Evolutionary conservation across 2,113 vertebrate genomes (phyloP).

Genomic region (Orycteropus afer): DNA sequence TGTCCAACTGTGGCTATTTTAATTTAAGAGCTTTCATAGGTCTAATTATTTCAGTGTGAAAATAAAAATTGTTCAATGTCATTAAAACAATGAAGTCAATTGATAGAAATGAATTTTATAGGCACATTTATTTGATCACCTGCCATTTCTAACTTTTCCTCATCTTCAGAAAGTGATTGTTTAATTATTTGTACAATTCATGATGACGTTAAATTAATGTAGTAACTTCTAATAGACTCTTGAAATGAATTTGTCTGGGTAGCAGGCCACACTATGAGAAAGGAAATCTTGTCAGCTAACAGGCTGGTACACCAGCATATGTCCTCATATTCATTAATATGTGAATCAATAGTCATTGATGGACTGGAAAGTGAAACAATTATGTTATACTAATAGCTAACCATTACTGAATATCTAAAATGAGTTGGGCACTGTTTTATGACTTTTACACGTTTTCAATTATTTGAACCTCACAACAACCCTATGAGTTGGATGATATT

Average conservation of each 20-base stretch:
- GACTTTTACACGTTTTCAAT: background rate
- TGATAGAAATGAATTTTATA: slow-evolving; percentile 30
- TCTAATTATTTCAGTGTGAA: slow-evolving; percentile 9
- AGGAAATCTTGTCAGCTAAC: background rate
- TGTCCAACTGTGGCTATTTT: background rate
- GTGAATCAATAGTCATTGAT: background rate
- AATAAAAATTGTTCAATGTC: slow-evolving; percentile 29
- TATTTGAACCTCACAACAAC: background rate
- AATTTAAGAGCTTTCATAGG: background rate
- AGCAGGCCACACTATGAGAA: background rate
- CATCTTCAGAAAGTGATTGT: background rate
- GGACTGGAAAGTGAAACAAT: background rate
- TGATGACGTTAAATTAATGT: background rate
- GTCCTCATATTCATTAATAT: background rate
- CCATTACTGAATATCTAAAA: slow-evolving; percentile 19
- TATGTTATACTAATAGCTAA: background rate
- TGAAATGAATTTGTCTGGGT: background rate
- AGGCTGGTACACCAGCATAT: too few relatives aligned
- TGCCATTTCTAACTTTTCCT: background rate
- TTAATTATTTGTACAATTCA: slow-evolving; percentile 2
- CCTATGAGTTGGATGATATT: background rate
- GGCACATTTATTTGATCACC: background rate
- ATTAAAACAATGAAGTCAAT: slow-evolving; percentile 8
- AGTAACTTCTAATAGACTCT: background rate
- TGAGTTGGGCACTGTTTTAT: background rate